Conservation (phyloP, 2,888 invertebrate genomes). For the Dinocampus coccinellae region DNA sequence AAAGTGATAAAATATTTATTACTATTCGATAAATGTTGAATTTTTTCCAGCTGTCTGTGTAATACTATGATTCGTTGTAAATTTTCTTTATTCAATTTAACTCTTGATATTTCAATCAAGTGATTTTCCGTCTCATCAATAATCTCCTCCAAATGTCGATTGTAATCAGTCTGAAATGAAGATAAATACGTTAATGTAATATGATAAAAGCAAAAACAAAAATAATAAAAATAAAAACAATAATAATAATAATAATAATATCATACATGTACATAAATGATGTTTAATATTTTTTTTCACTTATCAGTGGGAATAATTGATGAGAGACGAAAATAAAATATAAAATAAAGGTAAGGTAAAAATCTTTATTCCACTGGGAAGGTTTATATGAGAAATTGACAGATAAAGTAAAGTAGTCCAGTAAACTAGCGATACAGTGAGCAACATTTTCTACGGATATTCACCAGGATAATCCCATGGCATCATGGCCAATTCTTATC, state of each 20-base stretch:
- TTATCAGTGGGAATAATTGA: not conserved
- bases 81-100: slow-evolving; percentile 51
- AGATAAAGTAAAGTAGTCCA: not conserved
- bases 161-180: slow-evolving; percentile 75
- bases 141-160: slow-evolving; percentile 80
- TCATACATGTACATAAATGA: not conserved
- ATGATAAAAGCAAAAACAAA: not conserved
- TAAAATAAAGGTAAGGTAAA: not conserved
- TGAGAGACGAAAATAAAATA: not conserved
- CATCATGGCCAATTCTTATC: slow-evolving; percentile 41
- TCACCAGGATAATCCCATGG: slow-evolving; percentile 50
- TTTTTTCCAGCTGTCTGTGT: slow-evolving; percentile 56
- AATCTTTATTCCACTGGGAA: not conserved
- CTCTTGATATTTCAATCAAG: slow-evolving; percentile 71
- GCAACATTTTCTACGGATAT: slow-evolving; percentile 44
- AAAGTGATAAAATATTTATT: slow-evolving; percentile 25
- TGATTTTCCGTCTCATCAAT: slow-evolving; percentile 73
- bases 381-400: not conserved
- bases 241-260: too few relatives aligned
- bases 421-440: slow-evolving; percentile 16
- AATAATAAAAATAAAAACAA: not conserved
- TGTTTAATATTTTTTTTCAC: not conserved
- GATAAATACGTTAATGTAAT: slow-evolving; percentile 15
- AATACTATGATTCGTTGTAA: slow-evolving; percentile 52
- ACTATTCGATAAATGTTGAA: slow-evolving; percentile 58